Conservation (phyloP, 2,888 invertebrate species). For the Drosophila setosimentum region DNA sequence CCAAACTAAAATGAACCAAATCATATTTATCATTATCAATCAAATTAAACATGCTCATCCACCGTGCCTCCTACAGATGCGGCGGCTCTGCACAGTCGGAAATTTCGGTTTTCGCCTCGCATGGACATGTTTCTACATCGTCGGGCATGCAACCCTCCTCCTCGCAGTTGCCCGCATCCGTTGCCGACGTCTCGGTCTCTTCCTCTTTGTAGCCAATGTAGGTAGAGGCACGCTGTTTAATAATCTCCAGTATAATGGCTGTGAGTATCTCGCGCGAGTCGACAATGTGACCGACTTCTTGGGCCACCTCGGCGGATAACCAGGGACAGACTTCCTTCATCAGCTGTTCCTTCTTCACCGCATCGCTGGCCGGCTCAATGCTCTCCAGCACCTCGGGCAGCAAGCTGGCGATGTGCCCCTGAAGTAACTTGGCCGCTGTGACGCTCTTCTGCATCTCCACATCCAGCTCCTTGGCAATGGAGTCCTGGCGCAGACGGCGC, state of each 20-base stretch:
- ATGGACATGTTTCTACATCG: conserved; percentile 65
- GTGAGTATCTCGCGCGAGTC: conserved; percentile 93
- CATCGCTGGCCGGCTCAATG: conserved; percentile 86
- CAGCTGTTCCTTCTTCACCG: conserved; percentile 86
- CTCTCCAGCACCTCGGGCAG: conserved; percentile 93
- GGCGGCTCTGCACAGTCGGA: conserved; percentile 59
- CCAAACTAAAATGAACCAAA: conserved; percentile 53
- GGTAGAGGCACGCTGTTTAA: conserved; percentile 89
- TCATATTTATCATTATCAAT: conserved; percentile 23
- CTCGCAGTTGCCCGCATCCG: conserved; percentile 56
- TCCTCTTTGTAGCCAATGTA: conserved; percentile 82
- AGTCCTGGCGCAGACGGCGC: conserved; percentile 90
- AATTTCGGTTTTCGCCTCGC: conserved; percentile 61
- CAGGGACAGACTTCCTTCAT: conserved; percentile 91
- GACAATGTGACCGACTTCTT: conserved; percentile 92
- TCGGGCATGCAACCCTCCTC: conserved; percentile 66
- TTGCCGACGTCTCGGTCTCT: conserved; percentile 38
- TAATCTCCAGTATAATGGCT: conserved; percentile 92
- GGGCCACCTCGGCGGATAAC: conserved; percentile 92
- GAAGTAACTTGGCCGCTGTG: conserved; percentile 92
- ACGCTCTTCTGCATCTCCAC: conserved; percentile 92
- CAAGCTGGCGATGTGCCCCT: conserved; percentile 94
- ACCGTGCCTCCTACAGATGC: conserved; percentile 42
- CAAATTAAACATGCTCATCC: conserved; percentile 7
- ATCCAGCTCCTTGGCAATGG: conserved; percentile 88